Evolutionary conservation across 2,113 vertebrate genomes (phyloP).

Genomic region (Dipodomys merriami): DNA sequence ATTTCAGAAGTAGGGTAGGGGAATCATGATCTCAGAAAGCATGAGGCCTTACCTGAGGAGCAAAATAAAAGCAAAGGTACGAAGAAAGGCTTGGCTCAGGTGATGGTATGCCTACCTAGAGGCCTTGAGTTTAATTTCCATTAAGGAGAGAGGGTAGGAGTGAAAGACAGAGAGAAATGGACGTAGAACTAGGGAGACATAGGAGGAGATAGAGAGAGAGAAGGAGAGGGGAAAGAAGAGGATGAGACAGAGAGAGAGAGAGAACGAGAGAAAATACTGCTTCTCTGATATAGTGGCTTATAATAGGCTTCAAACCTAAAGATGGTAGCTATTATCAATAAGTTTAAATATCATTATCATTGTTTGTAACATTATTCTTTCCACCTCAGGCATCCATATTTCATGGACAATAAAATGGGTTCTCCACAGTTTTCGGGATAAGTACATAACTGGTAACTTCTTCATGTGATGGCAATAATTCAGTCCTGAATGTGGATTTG

Average conservation of each 20-base stretch:
- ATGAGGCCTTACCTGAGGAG: too few species aligned
- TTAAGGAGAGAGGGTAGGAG: background rate
- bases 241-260: too few species aligned
- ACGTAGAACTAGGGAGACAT: too few species aligned
- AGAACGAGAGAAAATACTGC: too few species aligned
- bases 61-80: too few species aligned
- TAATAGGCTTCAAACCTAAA: background rate
- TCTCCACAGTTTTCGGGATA: background rate
- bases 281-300: background rate
- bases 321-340: background rate
- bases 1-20: too few species aligned
- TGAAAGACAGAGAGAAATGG: background rate
- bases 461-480: background rate
- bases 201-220: too few species aligned
- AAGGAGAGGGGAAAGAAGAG: too few species aligned
- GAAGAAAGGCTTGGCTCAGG: too few species aligned
- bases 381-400: background rate
- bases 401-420: background rate
- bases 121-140: too few species aligned
- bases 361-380: background rate
- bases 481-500: accelerated
- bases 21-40: too few species aligned
- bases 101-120: too few species aligned
- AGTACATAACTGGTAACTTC: background rate
- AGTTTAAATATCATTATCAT: background rate